These are phyloP conservation scores for Carlito syrichta DNA, from an alignment of 2,113 vertebrate genomes.

Conservation along the genomic window DNA sequence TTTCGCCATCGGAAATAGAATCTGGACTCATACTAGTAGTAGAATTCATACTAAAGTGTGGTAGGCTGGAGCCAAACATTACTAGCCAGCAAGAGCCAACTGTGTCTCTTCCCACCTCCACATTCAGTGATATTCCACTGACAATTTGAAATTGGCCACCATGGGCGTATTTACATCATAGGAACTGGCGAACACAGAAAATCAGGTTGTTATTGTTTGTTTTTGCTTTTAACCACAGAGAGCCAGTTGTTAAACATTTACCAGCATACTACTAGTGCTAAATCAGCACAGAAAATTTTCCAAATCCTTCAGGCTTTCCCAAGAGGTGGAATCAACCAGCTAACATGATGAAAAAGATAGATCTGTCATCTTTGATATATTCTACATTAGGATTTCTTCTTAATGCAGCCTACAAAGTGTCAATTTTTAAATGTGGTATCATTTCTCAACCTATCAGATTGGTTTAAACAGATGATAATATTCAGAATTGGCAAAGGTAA, in stretches of 20 bases:
- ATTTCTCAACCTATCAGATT: not conserved
- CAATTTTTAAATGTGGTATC: not conserved
- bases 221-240: not conserved
- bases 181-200: not conserved
- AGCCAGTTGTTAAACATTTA: not conserved
- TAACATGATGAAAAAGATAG: not conserved
- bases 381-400: not conserved
- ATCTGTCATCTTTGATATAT: not conserved
- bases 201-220: not conserved
- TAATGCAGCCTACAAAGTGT: not conserved
- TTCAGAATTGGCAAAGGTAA: not conserved
- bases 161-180: not conserved
- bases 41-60: no score
- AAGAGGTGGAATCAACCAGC: not conserved
- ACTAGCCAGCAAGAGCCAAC: not conserved
- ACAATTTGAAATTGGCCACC: not conserved
- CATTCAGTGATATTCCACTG: not conserved
- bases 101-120: not conserved
- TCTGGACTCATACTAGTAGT: not conserved
- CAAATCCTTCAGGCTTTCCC: not conserved
- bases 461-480: not conserved
- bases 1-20: not conserved
- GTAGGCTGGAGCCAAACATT: not conserved
- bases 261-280: not conserved
- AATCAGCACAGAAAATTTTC: not conserved